Conservation (phyloP, 2,797 vertebrate genomes). For the Danionella dracula region DNA sequence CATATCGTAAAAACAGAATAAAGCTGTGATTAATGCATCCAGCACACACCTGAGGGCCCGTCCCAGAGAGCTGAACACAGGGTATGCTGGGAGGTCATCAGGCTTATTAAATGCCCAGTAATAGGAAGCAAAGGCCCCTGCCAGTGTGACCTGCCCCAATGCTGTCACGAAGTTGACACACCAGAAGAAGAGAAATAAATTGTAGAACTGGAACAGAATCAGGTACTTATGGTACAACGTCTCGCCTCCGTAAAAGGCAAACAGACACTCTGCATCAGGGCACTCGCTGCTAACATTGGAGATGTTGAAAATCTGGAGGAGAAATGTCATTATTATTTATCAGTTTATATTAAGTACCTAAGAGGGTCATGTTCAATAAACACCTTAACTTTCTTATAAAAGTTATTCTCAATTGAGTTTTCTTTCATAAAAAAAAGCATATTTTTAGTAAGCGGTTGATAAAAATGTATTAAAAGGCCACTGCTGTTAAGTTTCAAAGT, state of each 20-base stretch:
- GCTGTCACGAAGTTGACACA: slow-evolving; percentile 89
- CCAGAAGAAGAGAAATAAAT: slow-evolving; percentile 96
- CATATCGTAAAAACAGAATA: neutral
- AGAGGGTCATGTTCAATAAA: too few species aligned
- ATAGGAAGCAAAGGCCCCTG: slow-evolving; percentile 93
- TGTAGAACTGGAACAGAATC: slow-evolving; percentile 88
- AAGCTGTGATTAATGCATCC: neutral
- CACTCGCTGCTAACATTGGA: slow-evolving; percentile 71
- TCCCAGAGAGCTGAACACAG: slow-evolving; percentile 84
- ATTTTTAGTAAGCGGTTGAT: too few species aligned
- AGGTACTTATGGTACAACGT: slow-evolving; percentile 85
- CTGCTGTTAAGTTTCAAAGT: too few species aligned
- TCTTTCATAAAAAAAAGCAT: too few species aligned
- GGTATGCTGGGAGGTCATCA: slow-evolving; percentile 80
- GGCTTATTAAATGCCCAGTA: slow-evolving; percentile 96
- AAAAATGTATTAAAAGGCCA: too few species aligned
- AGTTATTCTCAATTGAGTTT: too few species aligned
- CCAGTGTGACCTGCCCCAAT: slow-evolving; percentile 89
- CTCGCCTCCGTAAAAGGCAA: slow-evolving; percentile 91
- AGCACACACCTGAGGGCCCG: slow-evolving; percentile 80
- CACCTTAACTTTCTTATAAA: too few species aligned
- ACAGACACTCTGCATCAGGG: slow-evolving; percentile 79
- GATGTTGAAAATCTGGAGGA: slow-evolving; percentile 75
- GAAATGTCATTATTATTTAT: too few species aligned
- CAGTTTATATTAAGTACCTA: too few species aligned